Conservation (phyloP, 2,797 vertebrate species). For the Onychomys leucogaster region DNA sequence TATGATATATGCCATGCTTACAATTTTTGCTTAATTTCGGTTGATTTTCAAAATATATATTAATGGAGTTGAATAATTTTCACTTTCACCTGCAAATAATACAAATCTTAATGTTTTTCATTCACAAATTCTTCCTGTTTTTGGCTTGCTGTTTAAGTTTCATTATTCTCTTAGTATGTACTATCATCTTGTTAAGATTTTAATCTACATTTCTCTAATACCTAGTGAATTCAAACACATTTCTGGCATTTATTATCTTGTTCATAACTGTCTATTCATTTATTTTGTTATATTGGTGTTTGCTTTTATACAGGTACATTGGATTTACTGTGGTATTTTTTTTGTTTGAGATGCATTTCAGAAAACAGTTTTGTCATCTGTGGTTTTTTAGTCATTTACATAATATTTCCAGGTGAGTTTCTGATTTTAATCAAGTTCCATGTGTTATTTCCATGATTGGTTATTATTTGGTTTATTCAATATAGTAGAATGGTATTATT, state of each 20-base stretch:
- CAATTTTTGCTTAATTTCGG: constrained; percentile 19
- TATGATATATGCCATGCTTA: neutral
- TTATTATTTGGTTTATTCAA: neutral
- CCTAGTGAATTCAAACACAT: neutral
- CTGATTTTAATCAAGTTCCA: neutral
- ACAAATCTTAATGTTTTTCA: neutral
- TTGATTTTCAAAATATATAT: neutral
- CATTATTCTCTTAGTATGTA: neutral
- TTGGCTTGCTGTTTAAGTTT: neutral
- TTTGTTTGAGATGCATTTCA: neutral
- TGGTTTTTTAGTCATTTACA: neutral
- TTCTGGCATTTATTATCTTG: neutral
- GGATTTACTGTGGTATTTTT: neutral
- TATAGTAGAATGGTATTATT: neutral
- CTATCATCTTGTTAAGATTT: neutral
- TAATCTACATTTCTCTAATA: neutral
- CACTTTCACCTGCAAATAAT: neutral
- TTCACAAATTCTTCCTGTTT: neutral
- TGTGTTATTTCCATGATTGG: neutral
- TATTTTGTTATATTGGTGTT: neutral
- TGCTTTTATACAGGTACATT: neutral
- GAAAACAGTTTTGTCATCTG: neutral
- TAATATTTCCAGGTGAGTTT: neutral
- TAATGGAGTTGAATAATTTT: neutral
- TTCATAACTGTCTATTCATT: neutral